Conservation (phyloP, 2,888 invertebrate species). For the Trachelus tabidus region DNA sequence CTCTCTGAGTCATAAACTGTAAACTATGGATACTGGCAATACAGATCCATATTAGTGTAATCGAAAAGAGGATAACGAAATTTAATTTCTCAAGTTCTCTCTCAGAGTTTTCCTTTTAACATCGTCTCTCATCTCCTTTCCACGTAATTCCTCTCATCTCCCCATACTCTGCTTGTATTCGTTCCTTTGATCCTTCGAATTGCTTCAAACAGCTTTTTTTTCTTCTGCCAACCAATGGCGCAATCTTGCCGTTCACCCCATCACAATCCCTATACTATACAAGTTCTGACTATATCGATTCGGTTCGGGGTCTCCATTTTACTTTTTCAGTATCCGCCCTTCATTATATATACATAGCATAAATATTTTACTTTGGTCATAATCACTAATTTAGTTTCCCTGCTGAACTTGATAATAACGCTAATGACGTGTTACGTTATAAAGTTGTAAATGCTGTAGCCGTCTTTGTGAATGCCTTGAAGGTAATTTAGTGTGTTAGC, state of each 20-base stretch:
- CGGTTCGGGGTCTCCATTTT: slow-evolving; percentile 22
- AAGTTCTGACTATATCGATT: slow-evolving; percentile 32
- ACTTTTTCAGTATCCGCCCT: slow-evolving; percentile 9
- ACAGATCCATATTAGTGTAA: background rate
- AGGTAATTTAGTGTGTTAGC: background rate
- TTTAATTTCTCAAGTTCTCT: background rate
- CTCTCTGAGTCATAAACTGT: background rate
- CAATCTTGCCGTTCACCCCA: background rate
- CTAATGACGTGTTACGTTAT: background rate
- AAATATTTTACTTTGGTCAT: background rate
- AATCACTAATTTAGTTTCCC: background rate
- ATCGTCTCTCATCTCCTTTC: background rate
- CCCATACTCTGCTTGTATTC: background rate
- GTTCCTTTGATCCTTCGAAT: background rate
- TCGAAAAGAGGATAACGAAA: background rate
- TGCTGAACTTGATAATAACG: background rate
- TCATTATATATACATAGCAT: background rate
- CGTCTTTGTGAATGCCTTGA: background rate
- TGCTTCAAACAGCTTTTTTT: background rate
- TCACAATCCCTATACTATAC: background rate
- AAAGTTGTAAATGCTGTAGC: background rate
- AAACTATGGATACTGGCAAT: background rate
- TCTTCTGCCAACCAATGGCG: background rate
- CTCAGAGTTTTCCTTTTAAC: background rate
- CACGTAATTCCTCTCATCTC: background rate